These are phyloP conservation scores for Drosophila miranda DNA, from an alignment of 1,140 invertebrate species.

Conservation along the genomic window DNA sequence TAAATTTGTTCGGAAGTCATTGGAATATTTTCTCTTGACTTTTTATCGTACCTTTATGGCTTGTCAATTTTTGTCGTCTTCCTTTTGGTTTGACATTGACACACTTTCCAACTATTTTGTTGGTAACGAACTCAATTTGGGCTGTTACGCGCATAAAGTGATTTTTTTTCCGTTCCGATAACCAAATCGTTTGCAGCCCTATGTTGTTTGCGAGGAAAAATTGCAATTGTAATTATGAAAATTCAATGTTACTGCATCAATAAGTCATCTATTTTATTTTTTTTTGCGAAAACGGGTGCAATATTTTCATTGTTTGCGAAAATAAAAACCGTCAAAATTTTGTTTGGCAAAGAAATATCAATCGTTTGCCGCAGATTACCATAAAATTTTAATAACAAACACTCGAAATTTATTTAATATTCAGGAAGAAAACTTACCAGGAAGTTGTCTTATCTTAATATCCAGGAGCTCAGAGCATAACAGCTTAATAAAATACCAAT, in stretches of 20 bases:
- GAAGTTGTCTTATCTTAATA: constrained; percentile 28
- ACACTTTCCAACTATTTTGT: background rate
- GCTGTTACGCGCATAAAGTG: too few relatives aligned
- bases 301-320: too few relatives aligned
- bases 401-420: constrained; percentile 19
- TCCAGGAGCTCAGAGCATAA: constrained; percentile 31
- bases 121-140: too few relatives aligned
- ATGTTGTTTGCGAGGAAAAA: too few relatives aligned
- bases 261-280: too few relatives aligned
- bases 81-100: constrained; percentile 2
- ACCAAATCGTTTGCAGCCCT: too few relatives aligned
- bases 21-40: background rate
- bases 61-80: constrained; percentile 6
- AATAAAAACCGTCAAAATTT: background rate
- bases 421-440: background rate
- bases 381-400: constrained; percentile 11
- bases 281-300: too few relatives aligned
- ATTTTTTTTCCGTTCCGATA: too few relatives aligned
- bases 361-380: background rate
- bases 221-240: too few relatives aligned
- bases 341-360: constrained; percentile 1
- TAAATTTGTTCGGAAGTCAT: background rate
- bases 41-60: constrained; percentile 9
- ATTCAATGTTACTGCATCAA: too few relatives aligned
- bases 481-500: constrained; percentile 27